Conservation (phyloP, 2,888 invertebrate genomes). For the Leptinotarsa tumamoca region DNA sequence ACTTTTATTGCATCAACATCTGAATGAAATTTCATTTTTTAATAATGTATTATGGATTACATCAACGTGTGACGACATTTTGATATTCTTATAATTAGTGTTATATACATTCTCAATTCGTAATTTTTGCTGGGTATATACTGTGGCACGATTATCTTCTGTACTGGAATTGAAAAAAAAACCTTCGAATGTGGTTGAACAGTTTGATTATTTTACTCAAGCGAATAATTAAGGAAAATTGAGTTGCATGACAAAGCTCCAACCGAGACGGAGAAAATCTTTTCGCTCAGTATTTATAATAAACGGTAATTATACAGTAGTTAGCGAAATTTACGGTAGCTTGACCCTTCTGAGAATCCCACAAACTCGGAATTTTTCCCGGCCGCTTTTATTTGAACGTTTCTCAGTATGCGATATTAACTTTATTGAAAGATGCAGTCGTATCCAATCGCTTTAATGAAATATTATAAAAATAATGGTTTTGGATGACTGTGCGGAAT, state of each 20-base stretch:
- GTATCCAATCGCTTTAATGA: conserved; percentile 51
- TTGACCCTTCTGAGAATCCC: conserved; percentile 20
- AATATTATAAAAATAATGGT: conserved; percentile 42
- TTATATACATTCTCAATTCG: too few relatives aligned
- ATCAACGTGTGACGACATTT: too few relatives aligned
- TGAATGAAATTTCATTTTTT: too few relatives aligned
- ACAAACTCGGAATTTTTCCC: conserved; percentile 22
- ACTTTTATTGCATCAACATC: too few relatives aligned
- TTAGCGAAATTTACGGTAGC: conserved; percentile 28
- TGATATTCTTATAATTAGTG: too few relatives aligned
- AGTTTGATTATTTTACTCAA: background rate
- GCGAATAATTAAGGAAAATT: conserved; percentile 9
- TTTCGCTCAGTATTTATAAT: conserved; percentile 23
- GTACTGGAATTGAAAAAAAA: background rate
- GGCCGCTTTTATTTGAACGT: conserved; percentile 30
- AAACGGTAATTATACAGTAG: conserved; percentile 25
- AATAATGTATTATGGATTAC: too few relatives aligned
- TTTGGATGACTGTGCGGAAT: conserved; percentile 22
- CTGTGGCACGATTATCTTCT: too few relatives aligned
- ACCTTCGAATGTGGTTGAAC: background rate
- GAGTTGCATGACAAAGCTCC: background rate
- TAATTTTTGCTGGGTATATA: too few relatives aligned
- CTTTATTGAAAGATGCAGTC: conserved; percentile 49
- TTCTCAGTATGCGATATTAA: conserved; percentile 50
- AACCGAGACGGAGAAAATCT: conserved; percentile 8